These are phyloP conservation scores for Helostoma temminkii DNA, from an alignment of 2,797 vertebrate species.

Conservation along the genomic window DNA sequence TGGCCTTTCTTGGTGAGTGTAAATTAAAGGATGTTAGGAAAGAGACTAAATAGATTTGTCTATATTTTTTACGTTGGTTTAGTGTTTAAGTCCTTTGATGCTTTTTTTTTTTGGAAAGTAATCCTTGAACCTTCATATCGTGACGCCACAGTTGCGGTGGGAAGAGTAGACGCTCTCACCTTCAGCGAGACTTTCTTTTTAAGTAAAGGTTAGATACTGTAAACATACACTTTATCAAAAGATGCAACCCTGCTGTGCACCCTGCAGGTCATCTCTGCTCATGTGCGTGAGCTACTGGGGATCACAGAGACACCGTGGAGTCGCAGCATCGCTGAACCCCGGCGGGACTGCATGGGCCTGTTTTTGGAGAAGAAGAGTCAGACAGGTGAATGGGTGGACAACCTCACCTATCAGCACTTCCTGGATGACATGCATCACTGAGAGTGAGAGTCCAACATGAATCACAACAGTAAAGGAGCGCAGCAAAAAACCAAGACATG, in stretches of 20 bases:
- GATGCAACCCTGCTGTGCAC: slow-evolving; percentile 53
- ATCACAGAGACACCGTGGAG: slow-evolving; percentile 86
- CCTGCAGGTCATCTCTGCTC: slow-evolving; percentile 87
- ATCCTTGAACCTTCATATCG: neutral
- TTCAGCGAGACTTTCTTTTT: slow-evolving; percentile 29
- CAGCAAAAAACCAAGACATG: slow-evolving; percentile 36
- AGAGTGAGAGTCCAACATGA: slow-evolving; percentile 1
- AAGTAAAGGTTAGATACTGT: slow-evolving; percentile 37
- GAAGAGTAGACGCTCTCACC: slow-evolving; percentile 10
- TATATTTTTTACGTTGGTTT: slow-evolving; percentile 10
- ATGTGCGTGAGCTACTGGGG: slow-evolving; percentile 84
- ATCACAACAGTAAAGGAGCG: slow-evolving; percentile 42
- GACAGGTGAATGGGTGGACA: slow-evolving; percentile 82
- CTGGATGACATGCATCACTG: slow-evolving; percentile 26
- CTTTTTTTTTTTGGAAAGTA: slow-evolving; percentile 9
- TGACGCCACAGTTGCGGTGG: slow-evolving; percentile 1
- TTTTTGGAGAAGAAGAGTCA: slow-evolving; percentile 90
- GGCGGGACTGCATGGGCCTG: slow-evolving; percentile 82
- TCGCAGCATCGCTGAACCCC: slow-evolving; percentile 86
- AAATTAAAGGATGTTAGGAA: slow-evolving; percentile 27
- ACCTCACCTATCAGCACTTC: slow-evolving; percentile 84
- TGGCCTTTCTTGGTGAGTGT: slow-evolving; percentile 4
- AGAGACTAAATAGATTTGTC: neutral
- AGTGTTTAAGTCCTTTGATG: slow-evolving; percentile 10
- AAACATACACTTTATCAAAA: slow-evolving; percentile 60